phyloP scores from a whole-genome alignment of 2,113 vertebrate species.

The Felis catus region DNA sequence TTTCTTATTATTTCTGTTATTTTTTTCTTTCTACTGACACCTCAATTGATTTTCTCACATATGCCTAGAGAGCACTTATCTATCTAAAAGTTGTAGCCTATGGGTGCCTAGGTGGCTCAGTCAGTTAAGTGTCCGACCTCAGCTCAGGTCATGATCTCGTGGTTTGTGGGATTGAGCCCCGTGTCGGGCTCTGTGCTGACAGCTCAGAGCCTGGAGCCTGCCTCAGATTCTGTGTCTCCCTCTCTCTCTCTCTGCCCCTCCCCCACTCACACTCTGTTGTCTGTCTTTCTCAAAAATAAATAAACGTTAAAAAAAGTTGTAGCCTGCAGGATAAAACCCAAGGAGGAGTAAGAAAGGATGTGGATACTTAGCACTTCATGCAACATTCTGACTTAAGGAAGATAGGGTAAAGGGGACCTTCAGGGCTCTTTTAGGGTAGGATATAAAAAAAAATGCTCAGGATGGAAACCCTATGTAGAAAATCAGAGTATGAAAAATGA shows the following conservation, averaged over 20 bases:
- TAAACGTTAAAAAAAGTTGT: neutral
- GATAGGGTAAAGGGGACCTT: neutral
- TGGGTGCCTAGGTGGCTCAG: too few species aligned
- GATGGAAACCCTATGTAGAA: neutral
- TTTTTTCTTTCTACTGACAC: neutral
- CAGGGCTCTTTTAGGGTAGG: neutral
- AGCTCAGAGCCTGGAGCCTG: too few species aligned
- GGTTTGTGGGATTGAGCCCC: too few species aligned
- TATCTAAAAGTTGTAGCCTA: neutral
- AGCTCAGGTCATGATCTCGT: too few species aligned
- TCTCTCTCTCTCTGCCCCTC: too few species aligned
- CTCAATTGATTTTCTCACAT: neutral
- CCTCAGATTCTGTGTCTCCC: too few species aligned
- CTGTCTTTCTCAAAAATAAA: too few species aligned
- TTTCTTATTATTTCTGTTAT: neutral
- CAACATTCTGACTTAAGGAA: neutral
- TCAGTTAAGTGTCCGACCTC: too few species aligned
- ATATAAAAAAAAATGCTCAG: neutral
- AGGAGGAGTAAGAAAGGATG: neutral
- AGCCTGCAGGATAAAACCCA: neutral
- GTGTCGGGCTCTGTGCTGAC: too few species aligned
- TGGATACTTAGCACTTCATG: neutral
- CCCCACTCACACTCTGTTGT: too few species aligned
- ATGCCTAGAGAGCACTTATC: neutral
- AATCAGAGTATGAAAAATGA: neutral